phyloP scores from a whole-genome alignment of 2,113 vertebrate genomes.

The Scolopax mira region DNA sequence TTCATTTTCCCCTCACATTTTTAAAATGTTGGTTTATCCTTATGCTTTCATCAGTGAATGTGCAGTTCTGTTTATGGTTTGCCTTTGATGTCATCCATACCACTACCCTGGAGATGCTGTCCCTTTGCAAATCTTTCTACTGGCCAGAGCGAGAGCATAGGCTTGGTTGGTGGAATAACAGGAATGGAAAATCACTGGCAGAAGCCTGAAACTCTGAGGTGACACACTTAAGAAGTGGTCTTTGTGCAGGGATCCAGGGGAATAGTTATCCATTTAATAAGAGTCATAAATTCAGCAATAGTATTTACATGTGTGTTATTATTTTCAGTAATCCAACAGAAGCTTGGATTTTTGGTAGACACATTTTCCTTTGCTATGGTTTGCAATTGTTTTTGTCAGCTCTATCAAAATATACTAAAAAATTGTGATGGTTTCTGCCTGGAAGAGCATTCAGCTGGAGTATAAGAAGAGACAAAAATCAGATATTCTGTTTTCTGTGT shows the following conservation, averaged over 20 bases:
- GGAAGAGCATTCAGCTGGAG: neutral
- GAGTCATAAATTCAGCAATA: neutral
- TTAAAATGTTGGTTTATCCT: neutral
- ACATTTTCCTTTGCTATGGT: neutral
- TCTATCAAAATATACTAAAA: neutral
- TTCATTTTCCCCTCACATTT: neutral
- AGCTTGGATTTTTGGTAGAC: neutral
- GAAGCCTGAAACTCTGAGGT: neutral
- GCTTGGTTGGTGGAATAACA: neutral
- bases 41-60: neutral
- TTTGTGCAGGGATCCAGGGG: neutral
- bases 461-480: neutral
- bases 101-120: neutral
- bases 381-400: neutral
- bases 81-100: neutral
- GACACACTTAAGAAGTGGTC: neutral
- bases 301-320: neutral
- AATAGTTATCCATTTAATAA: neutral
- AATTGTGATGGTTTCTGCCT: neutral
- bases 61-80: neutral
- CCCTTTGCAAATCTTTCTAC: neutral
- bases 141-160: fast-evolving
- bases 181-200: neutral
- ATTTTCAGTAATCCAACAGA: neutral
- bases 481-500: neutral